Percentiles rank a stretch among this genome's conserved stretches.
Conservation (phyloP, 2,888 invertebrate genomes). For the Thecophora atra region DNA sequence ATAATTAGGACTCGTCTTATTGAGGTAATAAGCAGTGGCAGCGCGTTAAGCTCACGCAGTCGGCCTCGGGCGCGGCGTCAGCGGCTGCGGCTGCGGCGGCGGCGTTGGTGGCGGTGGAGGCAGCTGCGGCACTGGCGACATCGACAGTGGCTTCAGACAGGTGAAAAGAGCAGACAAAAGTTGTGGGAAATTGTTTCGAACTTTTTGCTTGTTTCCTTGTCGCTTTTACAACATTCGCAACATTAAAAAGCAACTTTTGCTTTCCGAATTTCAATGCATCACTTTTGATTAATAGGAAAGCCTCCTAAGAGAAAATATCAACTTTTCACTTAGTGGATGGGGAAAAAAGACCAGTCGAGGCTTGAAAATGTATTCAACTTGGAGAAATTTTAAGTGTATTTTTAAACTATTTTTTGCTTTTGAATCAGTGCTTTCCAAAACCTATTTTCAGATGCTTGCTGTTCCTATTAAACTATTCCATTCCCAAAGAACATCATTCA, state of each 20-base stretch:
- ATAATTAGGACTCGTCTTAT: constrained; percentile 63
- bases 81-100: constrained; percentile 18
- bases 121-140: constrained; percentile 11
- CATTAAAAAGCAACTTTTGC: background rate
- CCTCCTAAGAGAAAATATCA: background rate
- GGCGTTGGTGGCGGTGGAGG: constrained; percentile 18
- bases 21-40: constrained; percentile 53
- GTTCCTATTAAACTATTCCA: background rate
- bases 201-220: background rate
- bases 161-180: background rate
- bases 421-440: background rate
- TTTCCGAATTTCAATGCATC: background rate
- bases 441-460: background rate
- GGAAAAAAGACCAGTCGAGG: background rate
- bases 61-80: background rate
- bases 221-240: background rate
- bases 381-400: background rate
- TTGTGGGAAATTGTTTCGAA: background rate
- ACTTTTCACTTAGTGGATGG: background rate
- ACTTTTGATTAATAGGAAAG: background rate
- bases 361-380: too few species aligned
- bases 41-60: constrained; percentile 46
- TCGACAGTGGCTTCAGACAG: background rate
- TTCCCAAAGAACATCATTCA: background rate
- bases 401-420: background rate